Conservation (phyloP, 2,113 vertebrate species). For the Antigone vipio region DNA sequence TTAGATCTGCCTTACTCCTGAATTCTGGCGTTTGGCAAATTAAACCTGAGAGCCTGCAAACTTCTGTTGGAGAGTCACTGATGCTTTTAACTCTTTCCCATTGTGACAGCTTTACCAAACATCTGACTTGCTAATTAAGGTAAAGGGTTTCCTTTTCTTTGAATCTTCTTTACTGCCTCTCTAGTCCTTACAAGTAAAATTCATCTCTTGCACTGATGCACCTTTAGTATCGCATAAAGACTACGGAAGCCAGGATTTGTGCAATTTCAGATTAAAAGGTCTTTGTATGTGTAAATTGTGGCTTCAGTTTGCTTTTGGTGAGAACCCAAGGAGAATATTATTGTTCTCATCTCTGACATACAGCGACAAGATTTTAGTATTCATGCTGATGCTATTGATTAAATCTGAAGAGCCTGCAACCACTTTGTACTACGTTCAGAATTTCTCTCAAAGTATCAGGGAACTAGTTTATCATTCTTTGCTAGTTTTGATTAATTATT, state of each 20-base stretch:
- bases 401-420: background rate
- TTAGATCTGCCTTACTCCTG: background rate
- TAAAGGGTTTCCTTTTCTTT: background rate
- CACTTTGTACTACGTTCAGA: background rate
- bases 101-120: background rate
- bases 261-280: background rate
- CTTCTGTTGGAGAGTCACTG: background rate
- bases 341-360: background rate
- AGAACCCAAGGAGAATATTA: background rate
- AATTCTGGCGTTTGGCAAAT: background rate
- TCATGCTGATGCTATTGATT: background rate
- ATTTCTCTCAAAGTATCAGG: background rate
- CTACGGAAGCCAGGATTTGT: background rate
- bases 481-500: background rate
- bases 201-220: background rate
- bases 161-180: background rate
- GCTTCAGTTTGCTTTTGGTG: rapidly evolving
- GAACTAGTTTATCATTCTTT: background rate
- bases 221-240: background rate
- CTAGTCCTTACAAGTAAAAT: background rate
- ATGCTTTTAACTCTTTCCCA: background rate
- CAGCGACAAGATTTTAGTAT: background rate
- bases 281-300: background rate
- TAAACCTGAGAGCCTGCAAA: background rate
- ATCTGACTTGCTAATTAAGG: background rate